Conservation (phyloP, 2,888 invertebrate species). For the Lissonota sp. region DNA sequence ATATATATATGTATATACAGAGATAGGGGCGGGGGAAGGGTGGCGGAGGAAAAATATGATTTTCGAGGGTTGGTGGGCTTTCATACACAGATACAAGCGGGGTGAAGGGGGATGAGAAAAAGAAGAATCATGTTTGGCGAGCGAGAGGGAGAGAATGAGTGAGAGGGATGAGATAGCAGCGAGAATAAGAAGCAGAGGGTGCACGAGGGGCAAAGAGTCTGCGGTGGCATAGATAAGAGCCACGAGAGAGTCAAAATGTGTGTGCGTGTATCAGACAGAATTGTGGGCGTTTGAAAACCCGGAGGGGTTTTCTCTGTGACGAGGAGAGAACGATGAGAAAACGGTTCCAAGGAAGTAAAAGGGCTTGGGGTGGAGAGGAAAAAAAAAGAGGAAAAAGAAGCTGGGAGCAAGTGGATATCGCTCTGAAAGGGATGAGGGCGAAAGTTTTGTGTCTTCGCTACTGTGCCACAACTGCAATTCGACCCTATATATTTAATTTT, state of each 20-base stretch:
- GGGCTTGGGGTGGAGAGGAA: constrained; percentile 53
- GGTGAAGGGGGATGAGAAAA: constrained; percentile 66
- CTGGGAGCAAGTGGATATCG: constrained; percentile 51
- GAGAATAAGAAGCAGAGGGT: constrained; percentile 54
- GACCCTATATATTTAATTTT: constrained; percentile 82
- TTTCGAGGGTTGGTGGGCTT: constrained; percentile 71
- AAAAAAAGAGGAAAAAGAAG: constrained; percentile 45
- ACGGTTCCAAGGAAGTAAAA: constrained; percentile 42
- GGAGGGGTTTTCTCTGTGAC: constrained; percentile 55
- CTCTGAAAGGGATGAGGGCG: constrained; percentile 59
- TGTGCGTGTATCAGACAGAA: constrained; percentile 44
- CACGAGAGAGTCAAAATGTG: constrained; percentile 38
- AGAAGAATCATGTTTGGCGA: constrained; percentile 75
- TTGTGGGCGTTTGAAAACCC: constrained; percentile 52
- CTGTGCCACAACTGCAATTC: constrained; percentile 79
- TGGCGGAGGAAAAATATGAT: constrained; percentile 48
- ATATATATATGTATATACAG: constrained; percentile 26
- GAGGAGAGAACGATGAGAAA: constrained; percentile 56
- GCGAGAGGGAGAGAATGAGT: constrained; percentile 61
- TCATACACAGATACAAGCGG: constrained; percentile 74
- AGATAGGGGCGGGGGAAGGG: constrained; percentile 30
- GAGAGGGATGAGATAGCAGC: constrained; percentile 25
- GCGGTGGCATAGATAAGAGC: constrained; percentile 80
- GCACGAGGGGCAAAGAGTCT: constrained; percentile 76
- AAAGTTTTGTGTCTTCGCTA: constrained; percentile 75